Percentiles rank a stretch among this genome's conserved stretches.
Conservation (phyloP, 1,140 invertebrate genomes). For the Lutraria rhynchaena region DNA sequence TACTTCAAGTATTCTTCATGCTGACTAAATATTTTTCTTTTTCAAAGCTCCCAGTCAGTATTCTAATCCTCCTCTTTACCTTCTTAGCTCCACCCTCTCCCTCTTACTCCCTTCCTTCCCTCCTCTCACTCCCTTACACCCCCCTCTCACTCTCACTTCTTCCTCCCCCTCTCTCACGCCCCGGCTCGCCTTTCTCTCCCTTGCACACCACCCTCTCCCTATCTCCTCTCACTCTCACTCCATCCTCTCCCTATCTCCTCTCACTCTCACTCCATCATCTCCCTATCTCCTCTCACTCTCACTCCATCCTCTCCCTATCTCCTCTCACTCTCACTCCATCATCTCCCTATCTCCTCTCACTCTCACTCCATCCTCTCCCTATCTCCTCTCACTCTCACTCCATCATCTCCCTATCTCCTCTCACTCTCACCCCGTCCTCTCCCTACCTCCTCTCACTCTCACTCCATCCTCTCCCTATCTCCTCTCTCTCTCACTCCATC, state of each 20-base stretch:
- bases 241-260: background rate
- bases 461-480: too few relatives aligned
- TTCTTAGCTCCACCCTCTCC: background rate
- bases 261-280: background rate
- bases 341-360: too few relatives aligned
- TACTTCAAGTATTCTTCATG: background rate
- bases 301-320: too few relatives aligned
- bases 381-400: too few relatives aligned
- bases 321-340: too few relatives aligned
- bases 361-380: too few relatives aligned
- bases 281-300: too few relatives aligned
- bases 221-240: background rate
- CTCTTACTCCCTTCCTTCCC: background rate
- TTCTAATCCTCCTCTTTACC: conserved; percentile 4
- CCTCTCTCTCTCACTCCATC: too few relatives aligned
- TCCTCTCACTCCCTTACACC: background rate
- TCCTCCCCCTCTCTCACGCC: background rate
- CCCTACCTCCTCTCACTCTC: too few relatives aligned
- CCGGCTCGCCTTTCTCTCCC: background rate
- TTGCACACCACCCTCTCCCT: background rate
- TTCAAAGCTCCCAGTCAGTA: background rate
- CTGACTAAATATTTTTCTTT: conserved; percentile 7
- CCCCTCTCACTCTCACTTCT: background rate
- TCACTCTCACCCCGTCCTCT: too few relatives aligned
- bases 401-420: too few relatives aligned